These are phyloP conservation scores for Rutpela maculata DNA, from an alignment of 2,888 invertebrate genomes.

Conservation along the genomic window DNA sequence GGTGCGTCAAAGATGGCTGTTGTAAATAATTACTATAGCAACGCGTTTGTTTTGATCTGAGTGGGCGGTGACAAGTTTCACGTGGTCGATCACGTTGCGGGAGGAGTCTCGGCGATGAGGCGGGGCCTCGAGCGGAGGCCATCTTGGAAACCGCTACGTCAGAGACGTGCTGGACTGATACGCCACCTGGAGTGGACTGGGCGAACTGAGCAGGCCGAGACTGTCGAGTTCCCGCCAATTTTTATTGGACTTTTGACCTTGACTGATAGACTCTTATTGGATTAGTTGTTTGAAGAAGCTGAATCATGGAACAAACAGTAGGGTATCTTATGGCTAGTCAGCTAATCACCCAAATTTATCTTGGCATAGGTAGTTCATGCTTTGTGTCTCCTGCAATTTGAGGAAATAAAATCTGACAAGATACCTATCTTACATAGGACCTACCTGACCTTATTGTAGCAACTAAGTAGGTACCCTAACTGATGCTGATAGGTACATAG, in stretches of 20 bases:
- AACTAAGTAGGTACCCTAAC: too few relatives aligned
- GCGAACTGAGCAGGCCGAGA: conserved; percentile 1
- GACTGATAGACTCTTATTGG: background rate
- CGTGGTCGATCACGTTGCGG: conserved; percentile 58
- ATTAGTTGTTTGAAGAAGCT: background rate
- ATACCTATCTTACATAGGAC: too few relatives aligned
- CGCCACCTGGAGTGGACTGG: conserved; percentile 47
- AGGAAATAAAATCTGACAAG: too few relatives aligned
- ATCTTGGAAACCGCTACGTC: conserved; percentile 53
- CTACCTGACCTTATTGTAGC: too few relatives aligned
- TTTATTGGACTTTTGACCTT: conserved; percentile 38
- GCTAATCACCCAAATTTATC: too few relatives aligned
- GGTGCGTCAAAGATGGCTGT: conserved; percentile 63
- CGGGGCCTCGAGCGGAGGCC: conserved; percentile 55
- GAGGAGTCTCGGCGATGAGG: conserved; percentile 59
- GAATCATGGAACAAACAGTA: background rate
- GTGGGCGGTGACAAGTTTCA: conserved; percentile 61
- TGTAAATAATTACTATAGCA: conserved; percentile 65
- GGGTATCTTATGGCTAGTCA: too few relatives aligned
- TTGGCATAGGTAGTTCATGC: too few relatives aligned
- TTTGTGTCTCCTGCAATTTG: too few relatives aligned
- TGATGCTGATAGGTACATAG: too few relatives aligned
- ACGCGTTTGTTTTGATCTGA: conserved; percentile 57
- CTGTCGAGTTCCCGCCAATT: conserved; percentile 48
- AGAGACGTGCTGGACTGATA: conserved; percentile 45